A percentile compares a stretch with the other conserved stretches of the same genome.
Evolutionary conservation across 2,113 vertebrate genomes (phyloP).

Genomic region (Gobio gobio): DNA sequence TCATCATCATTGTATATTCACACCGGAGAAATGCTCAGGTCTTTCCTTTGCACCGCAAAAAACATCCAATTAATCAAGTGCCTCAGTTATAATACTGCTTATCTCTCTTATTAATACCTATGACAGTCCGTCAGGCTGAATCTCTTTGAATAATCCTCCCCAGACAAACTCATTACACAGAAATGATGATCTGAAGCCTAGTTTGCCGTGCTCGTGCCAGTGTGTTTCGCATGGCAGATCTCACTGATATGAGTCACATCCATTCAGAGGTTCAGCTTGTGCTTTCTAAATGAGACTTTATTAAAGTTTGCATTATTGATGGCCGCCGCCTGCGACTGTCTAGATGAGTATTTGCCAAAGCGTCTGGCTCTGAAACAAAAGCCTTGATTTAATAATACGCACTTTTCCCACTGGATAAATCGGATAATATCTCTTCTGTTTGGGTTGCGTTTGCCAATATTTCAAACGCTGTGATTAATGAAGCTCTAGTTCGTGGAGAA

Average conservation of each 20-base stretch:
- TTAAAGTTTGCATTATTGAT: constrained; percentile 38
- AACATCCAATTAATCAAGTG: neutral
- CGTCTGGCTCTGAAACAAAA: constrained; percentile 23
- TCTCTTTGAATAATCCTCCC: neutral
- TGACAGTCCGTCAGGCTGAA: neutral
- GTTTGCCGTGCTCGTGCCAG: neutral
- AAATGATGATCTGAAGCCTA: constrained; percentile 13
- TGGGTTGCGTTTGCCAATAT: neutral
- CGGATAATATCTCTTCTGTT: neutral
- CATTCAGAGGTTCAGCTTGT: constrained; percentile 20
- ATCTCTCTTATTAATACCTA: neutral
- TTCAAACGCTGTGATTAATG: constrained; percentile 6
- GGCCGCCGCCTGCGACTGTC: neutral
- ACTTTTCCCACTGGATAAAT: constrained; percentile 2
- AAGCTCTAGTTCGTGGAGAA: neutral
- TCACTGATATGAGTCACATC: constrained; percentile 6
- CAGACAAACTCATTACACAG: constrained; percentile 26
- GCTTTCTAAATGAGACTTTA: constrained; percentile 21
- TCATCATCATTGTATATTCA: neutral
- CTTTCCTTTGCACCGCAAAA: neutral
- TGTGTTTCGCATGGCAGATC: constrained; percentile 15
- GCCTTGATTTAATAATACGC: constrained; percentile 15
- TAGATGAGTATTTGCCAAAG: constrained; percentile 7
- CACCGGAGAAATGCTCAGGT: neutral
- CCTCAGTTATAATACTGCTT: neutral